A percentile compares a stretch with the other conserved stretches of the same genome.
These are phyloP conservation scores for Pseudoips prasinana DNA, from an alignment of 2,888 invertebrate species.

Conservation along the genomic window DNA sequence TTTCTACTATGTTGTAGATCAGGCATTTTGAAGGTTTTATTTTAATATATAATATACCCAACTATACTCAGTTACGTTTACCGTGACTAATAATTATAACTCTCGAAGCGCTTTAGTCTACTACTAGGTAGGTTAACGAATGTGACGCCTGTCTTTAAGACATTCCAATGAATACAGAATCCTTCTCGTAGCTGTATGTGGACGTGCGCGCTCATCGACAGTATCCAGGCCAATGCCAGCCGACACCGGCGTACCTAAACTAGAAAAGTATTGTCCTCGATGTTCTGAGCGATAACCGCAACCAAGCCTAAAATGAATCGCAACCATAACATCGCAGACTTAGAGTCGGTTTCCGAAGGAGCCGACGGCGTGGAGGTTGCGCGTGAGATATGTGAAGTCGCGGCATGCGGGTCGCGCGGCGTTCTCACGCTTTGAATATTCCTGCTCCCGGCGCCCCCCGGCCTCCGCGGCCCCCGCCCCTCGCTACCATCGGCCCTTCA, in stretches of 20 bases:
- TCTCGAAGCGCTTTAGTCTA: conserved; percentile 6
- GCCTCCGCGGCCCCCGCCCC: conserved; percentile 35
- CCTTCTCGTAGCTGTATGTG: conserved; percentile 39
- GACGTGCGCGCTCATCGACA: conserved; percentile 74
- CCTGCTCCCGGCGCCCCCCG: conserved; percentile 66
- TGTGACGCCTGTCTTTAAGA: conserved; percentile 22
- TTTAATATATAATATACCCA: conserved; percentile 8
- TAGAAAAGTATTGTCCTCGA: conserved; percentile 82
- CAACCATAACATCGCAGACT: conserved; percentile 41
- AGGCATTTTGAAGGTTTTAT: conserved; percentile 37
- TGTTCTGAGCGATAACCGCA: conserved; percentile 77
- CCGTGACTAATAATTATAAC: conserved; percentile 9
- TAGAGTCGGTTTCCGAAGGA: conserved; percentile 52
- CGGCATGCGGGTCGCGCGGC: conserved; percentile 80
- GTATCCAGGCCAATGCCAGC: conserved; percentile 81
- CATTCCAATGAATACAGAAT: conserved; percentile 35
- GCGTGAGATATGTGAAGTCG: conserved; percentile 81
- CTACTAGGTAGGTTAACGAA: conserved; percentile 23
- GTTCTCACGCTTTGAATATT: conserved; percentile 82
- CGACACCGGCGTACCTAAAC: conserved; percentile 72
- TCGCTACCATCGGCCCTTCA: conserved; percentile 65
- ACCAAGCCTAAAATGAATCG: conserved; percentile 38
- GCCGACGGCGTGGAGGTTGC: conserved; percentile 62
- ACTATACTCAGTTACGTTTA: neutral
- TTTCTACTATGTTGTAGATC: conserved; percentile 52